These are phyloP conservation scores for Archips xylosteana DNA, from an alignment of 2,888 invertebrate genomes.

Conservation along the genomic window DNA sequence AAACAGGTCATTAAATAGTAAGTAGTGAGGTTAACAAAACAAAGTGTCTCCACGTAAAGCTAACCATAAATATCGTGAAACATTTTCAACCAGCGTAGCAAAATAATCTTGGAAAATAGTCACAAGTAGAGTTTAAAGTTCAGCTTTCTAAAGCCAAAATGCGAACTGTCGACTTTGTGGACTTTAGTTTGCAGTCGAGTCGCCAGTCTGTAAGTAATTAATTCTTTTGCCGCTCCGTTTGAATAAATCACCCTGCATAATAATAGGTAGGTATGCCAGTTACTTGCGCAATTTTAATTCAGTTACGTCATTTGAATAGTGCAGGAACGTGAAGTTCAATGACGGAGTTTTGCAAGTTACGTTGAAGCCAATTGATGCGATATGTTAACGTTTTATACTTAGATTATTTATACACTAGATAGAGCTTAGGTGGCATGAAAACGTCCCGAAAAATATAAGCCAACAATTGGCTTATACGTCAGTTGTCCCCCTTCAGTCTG, in stretches of 20 bases:
- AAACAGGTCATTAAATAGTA: too few relatives aligned
- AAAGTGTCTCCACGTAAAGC: too few relatives aligned
- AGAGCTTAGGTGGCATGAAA: too few relatives aligned
- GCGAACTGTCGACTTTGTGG: slow-evolving; percentile 43
- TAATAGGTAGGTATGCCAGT: slow-evolving; percentile 23
- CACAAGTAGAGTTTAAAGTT: slow-evolving; percentile 30
- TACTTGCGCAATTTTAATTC: slow-evolving; percentile 36
- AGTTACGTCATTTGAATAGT: slow-evolving; percentile 29
- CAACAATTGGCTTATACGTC: too few relatives aligned
- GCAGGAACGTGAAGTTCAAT: slow-evolving; percentile 24
- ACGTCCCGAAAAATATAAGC: too few relatives aligned
- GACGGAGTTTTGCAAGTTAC: slow-evolving; percentile 22
- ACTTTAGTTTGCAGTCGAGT: slow-evolving; percentile 54
- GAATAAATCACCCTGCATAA: slow-evolving; percentile 65
- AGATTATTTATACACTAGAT: too few relatives aligned
- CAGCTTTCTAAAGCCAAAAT: slow-evolving; percentile 29
- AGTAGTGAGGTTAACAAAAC: too few relatives aligned
- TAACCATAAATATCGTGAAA: background rate
- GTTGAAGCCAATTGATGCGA: background rate
- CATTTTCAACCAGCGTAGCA: slow-evolving; percentile 8
- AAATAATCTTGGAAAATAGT: slow-evolving; percentile 29
- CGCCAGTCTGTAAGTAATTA: slow-evolving; percentile 67
- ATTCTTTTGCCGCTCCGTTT: slow-evolving; percentile 68
- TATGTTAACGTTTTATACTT: background rate
- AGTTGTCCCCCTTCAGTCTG: too few relatives aligned